Evolutionary conservation across 2,113 vertebrate species (phyloP).

Genomic region (Orycteropus afer): DNA sequence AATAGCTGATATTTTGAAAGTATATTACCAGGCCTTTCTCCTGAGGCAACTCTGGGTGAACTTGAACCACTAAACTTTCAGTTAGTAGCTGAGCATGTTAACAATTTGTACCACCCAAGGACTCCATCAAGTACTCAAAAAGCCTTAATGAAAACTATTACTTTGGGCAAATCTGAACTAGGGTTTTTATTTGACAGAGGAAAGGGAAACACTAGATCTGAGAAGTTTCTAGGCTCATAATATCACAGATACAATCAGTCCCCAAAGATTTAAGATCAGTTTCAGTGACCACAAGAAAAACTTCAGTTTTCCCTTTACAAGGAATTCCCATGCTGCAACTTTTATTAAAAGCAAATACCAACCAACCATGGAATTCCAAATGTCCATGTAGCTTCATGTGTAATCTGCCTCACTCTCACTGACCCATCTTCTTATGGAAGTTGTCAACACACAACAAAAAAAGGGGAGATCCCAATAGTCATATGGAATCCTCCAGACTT

Average conservation of each 20-base stretch:
- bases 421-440: too few relatives aligned
- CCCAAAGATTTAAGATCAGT: neutral
- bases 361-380: rapidly evolving
- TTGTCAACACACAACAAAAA: neutral
- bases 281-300: neutral
- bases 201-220: rapidly evolving
- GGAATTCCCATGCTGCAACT: neutral
- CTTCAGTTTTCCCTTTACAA: rapidly evolving
- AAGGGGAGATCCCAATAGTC: neutral
- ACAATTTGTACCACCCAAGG: neutral
- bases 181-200: neutral
- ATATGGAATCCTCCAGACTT: rapidly evolving
- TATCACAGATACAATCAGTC: neutral
- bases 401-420: neutral
- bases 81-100: neutral
- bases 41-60: neutral
- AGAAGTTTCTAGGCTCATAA: rapidly evolving
- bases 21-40: neutral
- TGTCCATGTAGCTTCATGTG: rapidly evolving
- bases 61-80: neutral
- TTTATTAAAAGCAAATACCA: neutral
- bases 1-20: neutral
- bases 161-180: neutral
- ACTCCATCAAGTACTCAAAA: neutral
- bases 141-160: neutral